phyloP scores from a whole-genome alignment of 2,797 vertebrate genomes.

The Pangasius sanitwongsei region DNA sequence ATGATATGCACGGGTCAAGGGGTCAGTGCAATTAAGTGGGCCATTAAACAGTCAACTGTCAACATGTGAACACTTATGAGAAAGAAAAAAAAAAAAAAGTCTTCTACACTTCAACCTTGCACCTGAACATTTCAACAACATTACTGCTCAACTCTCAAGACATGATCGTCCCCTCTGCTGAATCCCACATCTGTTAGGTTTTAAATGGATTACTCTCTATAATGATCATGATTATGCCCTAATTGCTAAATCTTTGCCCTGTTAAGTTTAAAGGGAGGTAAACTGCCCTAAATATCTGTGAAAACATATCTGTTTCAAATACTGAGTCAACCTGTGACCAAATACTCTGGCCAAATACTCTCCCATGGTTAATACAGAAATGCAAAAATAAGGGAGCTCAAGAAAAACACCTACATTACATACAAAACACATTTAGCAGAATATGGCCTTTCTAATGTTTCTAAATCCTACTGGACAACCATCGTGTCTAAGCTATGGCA shows the following conservation, averaged over 20 bases:
- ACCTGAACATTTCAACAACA: conserved; percentile 79
- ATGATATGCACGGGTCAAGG: conserved; percentile 67
- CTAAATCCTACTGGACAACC: conserved; percentile 59
- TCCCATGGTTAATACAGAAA: conserved; percentile 7
- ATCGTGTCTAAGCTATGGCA: conserved; percentile 63
- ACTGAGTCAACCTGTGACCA: conserved; percentile 28
- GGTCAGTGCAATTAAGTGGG: conserved; percentile 75
- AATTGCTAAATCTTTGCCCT: conserved; percentile 83
- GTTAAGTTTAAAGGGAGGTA: conserved; percentile 79
- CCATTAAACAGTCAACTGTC: conserved; percentile 82
- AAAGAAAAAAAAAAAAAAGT: conserved; percentile 58
- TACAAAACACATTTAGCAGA: neutral
- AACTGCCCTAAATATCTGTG: conserved; percentile 79
- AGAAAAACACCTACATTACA: conserved; percentile 61
- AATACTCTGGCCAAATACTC: conserved; percentile 24
- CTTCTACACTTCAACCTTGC: conserved; percentile 71
- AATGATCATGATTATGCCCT: conserved; percentile 81
- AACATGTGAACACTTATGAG: conserved; percentile 75
- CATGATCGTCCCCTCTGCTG: conserved; percentile 66
- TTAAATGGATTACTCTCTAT: conserved; percentile 82
- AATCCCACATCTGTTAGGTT: conserved; percentile 82
- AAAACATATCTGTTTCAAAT: conserved; percentile 79
- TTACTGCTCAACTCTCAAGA: conserved; percentile 73
- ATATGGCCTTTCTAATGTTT: conserved; percentile 48
- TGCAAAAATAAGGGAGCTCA: conserved; percentile 24